A percentile compares a stretch with the other conserved stretches of the same genome.
These are phyloP conservation scores for Andrena fulva DNA, from an alignment of 2,888 invertebrate species.

Conservation along the genomic window DNA sequence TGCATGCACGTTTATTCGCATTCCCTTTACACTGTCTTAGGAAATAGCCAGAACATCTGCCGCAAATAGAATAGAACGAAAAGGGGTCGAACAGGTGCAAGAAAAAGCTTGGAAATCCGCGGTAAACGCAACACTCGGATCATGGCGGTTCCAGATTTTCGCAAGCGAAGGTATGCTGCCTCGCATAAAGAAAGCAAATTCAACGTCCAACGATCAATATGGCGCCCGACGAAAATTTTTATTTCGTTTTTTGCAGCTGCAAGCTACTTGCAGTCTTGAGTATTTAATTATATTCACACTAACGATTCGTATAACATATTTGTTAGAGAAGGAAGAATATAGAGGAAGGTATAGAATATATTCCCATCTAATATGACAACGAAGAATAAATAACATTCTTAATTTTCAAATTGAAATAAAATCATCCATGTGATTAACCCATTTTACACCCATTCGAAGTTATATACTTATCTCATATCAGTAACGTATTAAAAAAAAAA, in stretches of 20 bases:
- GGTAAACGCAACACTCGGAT: conserved; percentile 45
- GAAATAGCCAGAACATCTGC: conserved; percentile 61
- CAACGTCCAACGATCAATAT: conserved; percentile 17
- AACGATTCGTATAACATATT: no score
- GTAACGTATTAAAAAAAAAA: no score
- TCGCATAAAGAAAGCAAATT: conserved; percentile 14
- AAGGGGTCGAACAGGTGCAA: conserved; percentile 43
- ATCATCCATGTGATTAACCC: no score
- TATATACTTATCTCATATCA: no score
- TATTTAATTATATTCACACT: no score
- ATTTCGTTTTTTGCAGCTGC: conserved; percentile 18
- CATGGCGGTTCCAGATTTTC: conserved; percentile 54
- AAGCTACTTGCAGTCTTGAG: no score
- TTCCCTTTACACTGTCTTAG: conserved; percentile 52
- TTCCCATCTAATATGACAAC: no score
- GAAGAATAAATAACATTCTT: no score
- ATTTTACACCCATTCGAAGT: no score
- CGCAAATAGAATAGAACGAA: conserved; percentile 21
- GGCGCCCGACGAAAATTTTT: conserved; percentile 16
- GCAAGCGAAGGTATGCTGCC: conserved; percentile 10
- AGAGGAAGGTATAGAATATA: no score
- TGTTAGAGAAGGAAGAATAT: no score
- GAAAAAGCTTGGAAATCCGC: conserved; percentile 51
- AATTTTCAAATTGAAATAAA: no score
- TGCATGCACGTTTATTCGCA: conserved; percentile 47